Percentiles rank a stretch among this genome's conserved stretches.
Evolutionary conservation across 1,140 invertebrate genomes (phyloP).

Genomic region (Samia ricini): DNA sequence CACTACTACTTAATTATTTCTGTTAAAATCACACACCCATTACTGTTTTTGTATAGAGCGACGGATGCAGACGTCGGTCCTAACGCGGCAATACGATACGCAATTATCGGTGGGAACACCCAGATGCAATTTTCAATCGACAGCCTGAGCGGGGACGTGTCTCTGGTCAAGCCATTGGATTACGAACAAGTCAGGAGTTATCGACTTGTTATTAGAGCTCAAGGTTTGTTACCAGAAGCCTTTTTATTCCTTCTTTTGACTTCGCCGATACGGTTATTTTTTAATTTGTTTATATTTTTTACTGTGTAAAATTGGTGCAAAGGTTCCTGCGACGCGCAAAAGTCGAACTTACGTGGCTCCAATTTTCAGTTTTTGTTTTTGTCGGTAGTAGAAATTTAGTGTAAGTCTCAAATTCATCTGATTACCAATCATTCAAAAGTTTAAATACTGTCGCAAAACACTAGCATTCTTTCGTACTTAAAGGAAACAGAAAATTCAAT

Average conservation of each 20-base stretch:
- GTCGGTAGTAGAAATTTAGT: too few species aligned
- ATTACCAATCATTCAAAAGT: not conserved
- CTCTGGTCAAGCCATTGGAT: conserved; percentile 91
- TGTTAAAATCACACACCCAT: not conserved
- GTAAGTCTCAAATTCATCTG: not conserved
- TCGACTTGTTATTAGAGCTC: conserved; percentile 92
- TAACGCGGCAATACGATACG: conserved; percentile 95
- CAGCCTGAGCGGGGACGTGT: conserved; percentile 93
- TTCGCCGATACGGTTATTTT: too few species aligned
- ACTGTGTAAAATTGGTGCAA: too few species aligned
- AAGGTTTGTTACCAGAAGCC: conserved; percentile 75
- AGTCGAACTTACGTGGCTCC: too few species aligned
- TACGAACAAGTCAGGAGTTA: conserved; percentile 93
- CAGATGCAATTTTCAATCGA: conserved; percentile 96
- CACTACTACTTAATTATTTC: not conserved
- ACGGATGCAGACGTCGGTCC: conserved; percentile 92
- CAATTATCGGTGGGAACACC: conserved; percentile 96
- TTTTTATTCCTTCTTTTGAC: not conserved
- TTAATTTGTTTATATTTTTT: too few species aligned
- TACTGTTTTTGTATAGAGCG: conserved; percentile 77
- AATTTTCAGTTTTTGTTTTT: too few species aligned
- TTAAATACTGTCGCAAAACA: not conserved
- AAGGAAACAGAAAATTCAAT: not conserved
- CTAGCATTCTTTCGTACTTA: not conserved
- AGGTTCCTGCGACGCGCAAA: too few species aligned